These are phyloP conservation scores for Mythimna albipuncta DNA, from an alignment of 2,888 invertebrate genomes.

Conservation along the genomic window DNA sequence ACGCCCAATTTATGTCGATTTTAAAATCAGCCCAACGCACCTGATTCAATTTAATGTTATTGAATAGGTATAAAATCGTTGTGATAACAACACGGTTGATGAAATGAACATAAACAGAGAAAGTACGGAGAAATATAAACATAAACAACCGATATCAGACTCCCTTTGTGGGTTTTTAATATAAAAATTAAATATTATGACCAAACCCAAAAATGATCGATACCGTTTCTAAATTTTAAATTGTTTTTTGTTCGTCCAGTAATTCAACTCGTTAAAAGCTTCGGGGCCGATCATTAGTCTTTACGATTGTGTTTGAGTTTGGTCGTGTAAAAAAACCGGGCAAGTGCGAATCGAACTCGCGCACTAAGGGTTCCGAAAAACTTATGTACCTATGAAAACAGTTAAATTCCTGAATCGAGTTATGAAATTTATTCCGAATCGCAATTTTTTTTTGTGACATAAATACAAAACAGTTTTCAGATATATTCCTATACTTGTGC, in stretches of 20 bases:
- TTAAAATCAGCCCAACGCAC: conserved; percentile 10
- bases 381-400: no score
- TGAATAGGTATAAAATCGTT: conserved; percentile 22
- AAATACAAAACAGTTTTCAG: no score
- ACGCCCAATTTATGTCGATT: conserved; percentile 11
- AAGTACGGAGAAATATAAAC: conserved; percentile 14
- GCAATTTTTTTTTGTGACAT: no score
- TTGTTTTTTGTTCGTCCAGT: conserved; percentile 51
- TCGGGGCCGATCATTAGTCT: conserved; percentile 54
- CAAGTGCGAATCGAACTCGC: no score
- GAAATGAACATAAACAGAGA: conserved; percentile 33
- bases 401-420: no score
- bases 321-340: conserved; percentile 31
- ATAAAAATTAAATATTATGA: conserved; percentile 42
- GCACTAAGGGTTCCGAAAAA: no score
- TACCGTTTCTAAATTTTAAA: conserved; percentile 22
- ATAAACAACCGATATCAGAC: conserved; percentile 22
- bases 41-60: conserved; percentile 29
- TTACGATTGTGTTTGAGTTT: conserved; percentile 43
- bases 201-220: conserved; percentile 29
- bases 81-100: conserved; percentile 17
- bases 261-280: conserved; percentile 51
- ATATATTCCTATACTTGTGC: no score
- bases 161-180: conserved; percentile 25
- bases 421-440: no score